Base-by-base conservation (phyloP, 2,797 vertebrate genomes). In the Falco berigora region DNA sequence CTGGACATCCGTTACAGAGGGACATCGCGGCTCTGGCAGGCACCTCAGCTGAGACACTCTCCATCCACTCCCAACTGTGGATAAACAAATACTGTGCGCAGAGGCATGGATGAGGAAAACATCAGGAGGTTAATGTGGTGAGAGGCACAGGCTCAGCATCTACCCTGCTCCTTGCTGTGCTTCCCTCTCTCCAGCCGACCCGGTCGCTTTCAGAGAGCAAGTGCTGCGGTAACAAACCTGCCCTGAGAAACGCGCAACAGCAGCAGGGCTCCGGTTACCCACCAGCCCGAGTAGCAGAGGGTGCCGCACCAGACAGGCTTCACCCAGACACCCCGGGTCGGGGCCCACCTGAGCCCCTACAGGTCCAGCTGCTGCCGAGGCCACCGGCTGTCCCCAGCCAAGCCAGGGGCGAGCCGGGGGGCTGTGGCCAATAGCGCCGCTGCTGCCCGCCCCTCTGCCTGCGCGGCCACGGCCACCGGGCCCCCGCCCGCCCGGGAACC, bases 301-400 rank as follows among this genome's bases (percentile, higher is more conserved):
- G 49, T 5, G 56, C 61, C 4, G 61, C 30, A 5, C 2, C 8
- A 16, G 5, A 4, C 5, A 3, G 55, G 22, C 5, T 28, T 40
- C 28, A 2, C 0, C 1, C 0, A 38, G 36, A 4, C 2, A 2
- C 0, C 2, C 19, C 63, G 0, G 11, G 5, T 20, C 25, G 4
- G 67, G 49, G 79, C 46, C 61, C 49, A 4, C 2, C 25, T 1
- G 12, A 32, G 46, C 0, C 13, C 0, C 1, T 6, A 21, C 0
- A 14, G 24, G 53, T 9, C 36, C 1, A 61, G 44, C 71, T 14
- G 3, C 32, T 1, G 15, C 44, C 5, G 6, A 32, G 5, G 25
- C 22, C 56, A 3, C 14, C 9, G 6, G 61, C 56, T 1, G 53
- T 52, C 27, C 16, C 27, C 1, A 30, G 30, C 34, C 22, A 3